Evolutionary conservation across 1,140 invertebrate genomes (phyloP).

Genomic region (Babylonia areolata): DNA sequence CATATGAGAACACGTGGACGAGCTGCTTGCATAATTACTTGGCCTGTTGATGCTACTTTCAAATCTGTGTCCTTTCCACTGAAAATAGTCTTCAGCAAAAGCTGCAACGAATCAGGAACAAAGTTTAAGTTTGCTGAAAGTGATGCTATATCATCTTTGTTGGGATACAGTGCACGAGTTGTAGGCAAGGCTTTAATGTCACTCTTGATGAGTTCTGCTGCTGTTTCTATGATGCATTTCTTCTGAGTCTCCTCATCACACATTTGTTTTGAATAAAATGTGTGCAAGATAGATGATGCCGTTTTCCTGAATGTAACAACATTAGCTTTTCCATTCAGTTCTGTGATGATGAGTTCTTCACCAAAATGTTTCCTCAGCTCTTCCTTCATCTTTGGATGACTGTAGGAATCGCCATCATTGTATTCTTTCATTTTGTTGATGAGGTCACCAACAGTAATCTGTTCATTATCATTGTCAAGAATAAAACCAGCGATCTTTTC

Average conservation of each 20-base stretch:
- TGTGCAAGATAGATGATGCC: conserved; percentile 38
- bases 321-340: conserved; percentile 43
- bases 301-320: conserved; percentile 43
- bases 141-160: conserved; percentile 16
- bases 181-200: conserved; percentile 38
- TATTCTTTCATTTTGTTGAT: conserved; percentile 47
- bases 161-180: conserved; percentile 24
- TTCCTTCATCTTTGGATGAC: conserved; percentile 43
- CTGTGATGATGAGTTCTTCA: conserved; percentile 41
- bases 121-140: conserved; percentile 20
- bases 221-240: conserved; percentile 37
- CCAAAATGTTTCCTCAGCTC: conserved; percentile 48
- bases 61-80: conserved; percentile 1
- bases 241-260: conserved; percentile 6
- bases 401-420: conserved; percentile 39
- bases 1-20: conserved; percentile 27
- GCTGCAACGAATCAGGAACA: conserved; percentile 37
- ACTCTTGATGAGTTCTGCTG: conserved; percentile 45
- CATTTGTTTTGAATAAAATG: conserved; percentile 38
- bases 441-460: conserved; percentile 45
- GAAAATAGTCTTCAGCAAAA: conserved; percentile 34
- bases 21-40: conserved; percentile 42
- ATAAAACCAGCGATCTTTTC: conserved; percentile 35
- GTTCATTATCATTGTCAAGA: conserved; percentile 45
- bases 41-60: conserved; percentile 43